These are phyloP conservation scores for Nycticebus coucang DNA, from an alignment of 2,113 vertebrate species.

Conservation along the genomic window DNA sequence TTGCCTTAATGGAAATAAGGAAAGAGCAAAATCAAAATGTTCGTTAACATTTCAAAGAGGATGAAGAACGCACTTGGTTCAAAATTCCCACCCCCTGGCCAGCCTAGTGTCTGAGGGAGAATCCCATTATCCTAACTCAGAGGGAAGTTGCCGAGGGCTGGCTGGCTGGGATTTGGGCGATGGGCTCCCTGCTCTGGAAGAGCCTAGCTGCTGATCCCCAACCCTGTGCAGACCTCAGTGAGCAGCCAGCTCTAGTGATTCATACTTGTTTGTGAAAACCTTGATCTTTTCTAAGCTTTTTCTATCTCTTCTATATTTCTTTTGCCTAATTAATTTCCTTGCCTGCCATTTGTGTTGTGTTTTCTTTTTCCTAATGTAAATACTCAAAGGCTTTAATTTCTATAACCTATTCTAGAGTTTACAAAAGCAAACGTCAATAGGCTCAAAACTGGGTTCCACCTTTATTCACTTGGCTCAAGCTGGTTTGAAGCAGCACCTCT, in stretches of 20 bases:
- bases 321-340: slow-evolving; percentile 1
- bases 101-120: not conserved
- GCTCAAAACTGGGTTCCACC: not conserved
- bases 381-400: slow-evolving; percentile 28
- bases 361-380: not conserved
- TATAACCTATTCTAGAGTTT: not conserved
- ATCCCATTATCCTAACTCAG: not conserved
- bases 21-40: slow-evolving; percentile 14
- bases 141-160: not conserved
- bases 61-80: not conserved
- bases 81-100: not conserved
- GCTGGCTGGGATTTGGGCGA: not conserved
- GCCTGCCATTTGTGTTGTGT: not conserved
- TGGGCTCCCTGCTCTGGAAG: not conserved
- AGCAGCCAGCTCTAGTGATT: not conserved
- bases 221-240: not conserved
- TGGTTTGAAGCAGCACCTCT: not conserved
- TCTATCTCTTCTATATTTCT: not conserved
- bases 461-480: not conserved
- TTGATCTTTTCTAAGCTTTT: not conserved
- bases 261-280: not conserved
- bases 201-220: fast-evolving
- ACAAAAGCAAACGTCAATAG: not conserved
- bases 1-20: not conserved
- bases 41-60: slow-evolving; percentile 37